phyloP scores from a whole-genome alignment of 1,140 invertebrate genomes.

The Capitella teleta region DNA sequence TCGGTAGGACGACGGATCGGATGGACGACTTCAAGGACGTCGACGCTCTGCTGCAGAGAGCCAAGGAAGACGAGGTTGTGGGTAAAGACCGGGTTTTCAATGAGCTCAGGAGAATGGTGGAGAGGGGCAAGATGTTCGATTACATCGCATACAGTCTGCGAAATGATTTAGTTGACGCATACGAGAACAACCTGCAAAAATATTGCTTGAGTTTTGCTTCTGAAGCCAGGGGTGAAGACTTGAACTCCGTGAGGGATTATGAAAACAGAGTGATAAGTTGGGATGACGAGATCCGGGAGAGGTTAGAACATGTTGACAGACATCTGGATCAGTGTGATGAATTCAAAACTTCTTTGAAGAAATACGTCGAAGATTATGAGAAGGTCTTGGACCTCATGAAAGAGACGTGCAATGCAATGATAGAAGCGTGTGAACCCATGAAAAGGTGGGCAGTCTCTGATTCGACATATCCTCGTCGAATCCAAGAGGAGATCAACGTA shows the following conservation, averaged over 20 bases:
- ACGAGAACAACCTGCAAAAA: constrained; percentile 5
- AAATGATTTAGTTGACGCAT: not conserved
- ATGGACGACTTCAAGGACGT: constrained; percentile 1
- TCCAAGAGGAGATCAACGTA: constrained; percentile 1
- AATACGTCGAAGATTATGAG: not conserved
- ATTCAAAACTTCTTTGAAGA: not conserved
- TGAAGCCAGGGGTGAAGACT: not conserved
- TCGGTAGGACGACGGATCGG: not conserved
- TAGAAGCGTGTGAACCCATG: not conserved
- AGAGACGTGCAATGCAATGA: not conserved
- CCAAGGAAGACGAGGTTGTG: not conserved
- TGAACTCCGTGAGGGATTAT: not conserved
- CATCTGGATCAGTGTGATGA: not conserved
- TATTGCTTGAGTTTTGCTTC: constrained; percentile 8
- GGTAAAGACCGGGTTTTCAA: not conserved
- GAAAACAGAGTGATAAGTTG: constrained; percentile 1
- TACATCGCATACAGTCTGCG: constrained; percentile 6
- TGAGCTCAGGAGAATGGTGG: not conserved
- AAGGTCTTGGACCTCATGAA: not conserved
- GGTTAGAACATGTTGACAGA: not conserved
- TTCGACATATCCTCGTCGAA: not conserved
- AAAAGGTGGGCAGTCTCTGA: not conserved
- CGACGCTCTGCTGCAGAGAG: not conserved
- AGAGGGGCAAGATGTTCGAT: constrained; percentile 8
- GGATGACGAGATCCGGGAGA: not conserved